Conservation (phyloP, 2,113 vertebrate species). For the Scolopax mira region DNA sequence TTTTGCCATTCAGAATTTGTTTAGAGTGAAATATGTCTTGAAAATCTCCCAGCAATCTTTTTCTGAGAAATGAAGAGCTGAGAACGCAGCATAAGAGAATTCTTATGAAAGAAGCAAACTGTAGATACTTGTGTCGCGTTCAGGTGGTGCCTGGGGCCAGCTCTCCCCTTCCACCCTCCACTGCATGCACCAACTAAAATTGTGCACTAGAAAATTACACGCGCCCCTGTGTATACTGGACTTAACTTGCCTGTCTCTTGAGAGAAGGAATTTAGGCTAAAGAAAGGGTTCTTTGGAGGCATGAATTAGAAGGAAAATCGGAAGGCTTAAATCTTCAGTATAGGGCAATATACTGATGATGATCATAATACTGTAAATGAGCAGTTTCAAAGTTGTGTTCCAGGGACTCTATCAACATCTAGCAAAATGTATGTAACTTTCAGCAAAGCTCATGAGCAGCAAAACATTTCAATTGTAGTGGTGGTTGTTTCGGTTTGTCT, state of each 20-base stretch:
- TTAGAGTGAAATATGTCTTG: background rate
- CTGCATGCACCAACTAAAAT: background rate
- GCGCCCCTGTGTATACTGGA: background rate
- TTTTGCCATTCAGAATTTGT: background rate
- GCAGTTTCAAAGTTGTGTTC: background rate
- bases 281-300: background rate
- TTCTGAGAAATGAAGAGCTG: background rate
- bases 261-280: background rate
- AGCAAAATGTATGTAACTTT: background rate
- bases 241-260: background rate
- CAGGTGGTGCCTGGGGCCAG: background rate
- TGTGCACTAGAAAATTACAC: background rate
- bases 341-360: background rate
- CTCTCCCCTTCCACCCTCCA: background rate
- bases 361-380: background rate
- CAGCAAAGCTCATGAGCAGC: background rate
- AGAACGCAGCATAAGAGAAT: background rate
- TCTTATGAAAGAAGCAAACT: background rate
- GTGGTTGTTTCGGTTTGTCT: background rate
- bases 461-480: background rate
- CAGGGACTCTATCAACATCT: background rate
- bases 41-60: background rate
- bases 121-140: background rate
- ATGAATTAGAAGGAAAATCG: background rate
- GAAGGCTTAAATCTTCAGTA: background rate